phyloP scores from a whole-genome alignment of 2,797 vertebrate species.

The Chelon labrosus region DNA sequence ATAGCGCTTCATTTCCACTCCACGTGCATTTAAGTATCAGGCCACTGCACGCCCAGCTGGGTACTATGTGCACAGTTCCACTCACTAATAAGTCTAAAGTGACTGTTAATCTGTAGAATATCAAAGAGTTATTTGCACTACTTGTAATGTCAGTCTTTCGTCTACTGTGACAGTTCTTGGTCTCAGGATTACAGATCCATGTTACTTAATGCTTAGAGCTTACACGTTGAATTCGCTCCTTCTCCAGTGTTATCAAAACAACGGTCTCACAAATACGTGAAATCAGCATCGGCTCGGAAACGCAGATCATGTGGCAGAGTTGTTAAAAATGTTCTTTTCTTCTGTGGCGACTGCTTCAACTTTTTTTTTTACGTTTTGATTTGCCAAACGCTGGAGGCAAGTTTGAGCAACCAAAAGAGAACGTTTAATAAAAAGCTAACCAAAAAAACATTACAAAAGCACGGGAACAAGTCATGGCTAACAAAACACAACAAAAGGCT shows the following conservation, averaged over 20 bases:
- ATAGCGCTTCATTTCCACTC: constrained; percentile 74
- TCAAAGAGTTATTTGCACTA: constrained; percentile 49
- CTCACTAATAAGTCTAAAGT: constrained; percentile 54
- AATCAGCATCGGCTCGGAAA: background rate
- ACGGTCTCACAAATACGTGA: background rate
- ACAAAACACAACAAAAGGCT: too few relatives aligned
- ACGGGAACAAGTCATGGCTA: too few relatives aligned
- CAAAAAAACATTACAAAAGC: too few relatives aligned
- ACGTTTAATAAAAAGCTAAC: too few relatives aligned
- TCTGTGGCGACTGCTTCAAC: background rate
- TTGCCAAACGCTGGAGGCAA: too few relatives aligned
- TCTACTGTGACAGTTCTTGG: constrained; percentile 40
- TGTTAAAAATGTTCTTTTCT: background rate
- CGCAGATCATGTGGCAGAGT: constrained; percentile 12
- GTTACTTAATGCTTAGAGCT: constrained; percentile 34
- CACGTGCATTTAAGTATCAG: constrained; percentile 28
- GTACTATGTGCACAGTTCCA: constrained; percentile 12
- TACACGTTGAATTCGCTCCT: constrained; percentile 32
- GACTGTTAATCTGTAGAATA: constrained; percentile 65
- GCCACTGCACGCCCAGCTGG: constrained; percentile 22
- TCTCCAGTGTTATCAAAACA: constrained; percentile 26
- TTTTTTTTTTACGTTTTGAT: too few relatives aligned
- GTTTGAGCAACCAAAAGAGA: too few relatives aligned
- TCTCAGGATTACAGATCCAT: constrained; percentile 25
- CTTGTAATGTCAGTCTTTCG: constrained; percentile 36